Conservation (phyloP, 2,888 invertebrate genomes). For the Drosophila longiperda region DNA sequence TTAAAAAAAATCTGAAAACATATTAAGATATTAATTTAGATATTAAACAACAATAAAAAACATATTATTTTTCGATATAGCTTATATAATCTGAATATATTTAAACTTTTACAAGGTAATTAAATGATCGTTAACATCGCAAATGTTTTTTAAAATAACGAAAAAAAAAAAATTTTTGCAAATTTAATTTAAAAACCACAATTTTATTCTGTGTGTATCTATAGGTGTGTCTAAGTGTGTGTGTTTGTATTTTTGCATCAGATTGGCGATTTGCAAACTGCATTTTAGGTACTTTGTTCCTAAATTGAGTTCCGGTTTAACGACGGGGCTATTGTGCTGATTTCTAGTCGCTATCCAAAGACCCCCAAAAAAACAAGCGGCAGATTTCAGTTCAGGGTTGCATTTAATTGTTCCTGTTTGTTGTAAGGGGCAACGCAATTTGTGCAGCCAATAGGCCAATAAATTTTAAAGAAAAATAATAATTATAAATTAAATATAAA, state of each 20-base stretch:
- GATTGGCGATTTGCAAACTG: constrained; percentile 59
- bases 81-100: too few species aligned
- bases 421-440: constrained; percentile 46
- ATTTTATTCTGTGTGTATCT: constrained; percentile 8
- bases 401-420: constrained; percentile 38
- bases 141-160: too few species aligned
- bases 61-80: too few species aligned
- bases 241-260: constrained; percentile 19
- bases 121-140: too few species aligned
- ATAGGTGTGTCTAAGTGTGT: not conserved
- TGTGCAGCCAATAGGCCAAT: constrained; percentile 23
- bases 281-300: constrained; percentile 75
- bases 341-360: constrained; percentile 19
- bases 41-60: too few species aligned
- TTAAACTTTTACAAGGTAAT: too few species aligned
- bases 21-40: too few species aligned
- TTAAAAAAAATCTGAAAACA: too few species aligned
- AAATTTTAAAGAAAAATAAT: not conserved
- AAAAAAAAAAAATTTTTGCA: not conserved
- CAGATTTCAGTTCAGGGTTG: constrained; percentile 10
- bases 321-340: constrained; percentile 53
- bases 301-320: constrained; percentile 77
- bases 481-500: too few species aligned
- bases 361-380: not conserved
- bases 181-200: not conserved